Conservation (phyloP, 2,797 vertebrate species). For the Lepilemur septentrionalis region DNA sequence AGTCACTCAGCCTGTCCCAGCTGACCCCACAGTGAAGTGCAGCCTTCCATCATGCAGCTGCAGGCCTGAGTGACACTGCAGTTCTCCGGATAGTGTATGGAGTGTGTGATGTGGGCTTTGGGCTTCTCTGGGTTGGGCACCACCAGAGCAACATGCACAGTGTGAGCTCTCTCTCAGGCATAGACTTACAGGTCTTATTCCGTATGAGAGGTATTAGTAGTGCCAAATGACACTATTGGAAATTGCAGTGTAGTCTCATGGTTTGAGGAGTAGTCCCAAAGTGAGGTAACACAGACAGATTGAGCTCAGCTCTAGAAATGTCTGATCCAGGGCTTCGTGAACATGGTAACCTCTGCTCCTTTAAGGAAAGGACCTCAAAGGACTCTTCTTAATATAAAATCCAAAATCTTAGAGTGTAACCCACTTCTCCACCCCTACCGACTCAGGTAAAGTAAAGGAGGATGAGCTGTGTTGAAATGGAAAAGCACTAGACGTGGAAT, state of each 20-base stretch:
- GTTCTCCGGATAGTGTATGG: neutral
- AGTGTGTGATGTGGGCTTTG: neutral
- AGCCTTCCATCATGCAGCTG: neutral
- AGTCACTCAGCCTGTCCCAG: neutral
- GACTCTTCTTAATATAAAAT: conserved; percentile 11
- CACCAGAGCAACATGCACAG: neutral
- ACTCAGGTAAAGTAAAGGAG: neutral
- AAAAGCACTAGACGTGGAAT: neutral
- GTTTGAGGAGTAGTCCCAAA: conserved; percentile 15
- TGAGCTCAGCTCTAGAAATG: neutral
- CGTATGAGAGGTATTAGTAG: neutral
- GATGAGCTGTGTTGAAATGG: neutral
- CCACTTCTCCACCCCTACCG: neutral
- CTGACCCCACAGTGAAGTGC: neutral
- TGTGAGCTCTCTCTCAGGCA: neutral
- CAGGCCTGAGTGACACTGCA: neutral
- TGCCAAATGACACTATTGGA: neutral
- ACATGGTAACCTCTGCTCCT: neutral
- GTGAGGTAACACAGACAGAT: conserved; percentile 11
- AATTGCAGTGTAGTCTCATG: neutral
- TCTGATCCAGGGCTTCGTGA: neutral
- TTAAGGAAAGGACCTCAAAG: conserved; percentile 39
- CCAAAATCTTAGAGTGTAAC: neutral
- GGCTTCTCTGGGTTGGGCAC: neutral
- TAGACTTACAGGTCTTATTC: neutral